These are phyloP conservation scores for Saguinus imperator DNA, from an alignment of 2,113 vertebrate genomes.

Conservation along the genomic window DNA sequence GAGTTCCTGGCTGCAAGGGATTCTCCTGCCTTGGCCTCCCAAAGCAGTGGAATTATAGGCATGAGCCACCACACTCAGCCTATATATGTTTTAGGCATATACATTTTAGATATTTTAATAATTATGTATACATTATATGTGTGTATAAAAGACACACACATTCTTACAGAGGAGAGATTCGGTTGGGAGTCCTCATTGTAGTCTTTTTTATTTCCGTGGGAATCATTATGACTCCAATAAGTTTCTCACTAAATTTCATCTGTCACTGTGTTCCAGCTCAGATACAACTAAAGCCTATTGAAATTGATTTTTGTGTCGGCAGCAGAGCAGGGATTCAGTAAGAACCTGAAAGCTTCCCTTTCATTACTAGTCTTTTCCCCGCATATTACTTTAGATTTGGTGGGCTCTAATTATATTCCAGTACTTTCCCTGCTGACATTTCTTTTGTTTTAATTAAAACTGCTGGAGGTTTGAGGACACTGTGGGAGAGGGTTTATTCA, in stretches of 20 bases:
- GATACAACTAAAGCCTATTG: slow-evolving; percentile 65
- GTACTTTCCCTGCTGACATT: slow-evolving; percentile 43
- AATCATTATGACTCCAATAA: slow-evolving; percentile 56
- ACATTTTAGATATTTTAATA: neutral
- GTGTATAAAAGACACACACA: neutral
- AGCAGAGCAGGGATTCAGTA: neutral
- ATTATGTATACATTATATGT: neutral
- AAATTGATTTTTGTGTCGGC: slow-evolving; percentile 72
- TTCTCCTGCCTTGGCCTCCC: too few species aligned
- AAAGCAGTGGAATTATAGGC: too few species aligned
- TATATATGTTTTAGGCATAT: neutral
- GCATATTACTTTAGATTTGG: neutral
- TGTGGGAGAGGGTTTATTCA: slow-evolving; percentile 55
- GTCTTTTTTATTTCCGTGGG: neutral
- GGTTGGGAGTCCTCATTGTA: neutral
- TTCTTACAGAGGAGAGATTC: neutral
- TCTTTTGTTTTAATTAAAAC: slow-evolving; percentile 78
- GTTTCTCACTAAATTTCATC: slow-evolving; percentile 66
- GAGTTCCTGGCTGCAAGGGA: too few species aligned
- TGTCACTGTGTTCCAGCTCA: slow-evolving; percentile 59
- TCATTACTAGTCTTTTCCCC: neutral
- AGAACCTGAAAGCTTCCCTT: slow-evolving; percentile 47
- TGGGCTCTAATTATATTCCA: neutral
- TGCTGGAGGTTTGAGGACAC: neutral
- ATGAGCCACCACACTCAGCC: too few species aligned